Conservation (phyloP, 2,888 invertebrate species). For the Chironomus tentans region DNA sequence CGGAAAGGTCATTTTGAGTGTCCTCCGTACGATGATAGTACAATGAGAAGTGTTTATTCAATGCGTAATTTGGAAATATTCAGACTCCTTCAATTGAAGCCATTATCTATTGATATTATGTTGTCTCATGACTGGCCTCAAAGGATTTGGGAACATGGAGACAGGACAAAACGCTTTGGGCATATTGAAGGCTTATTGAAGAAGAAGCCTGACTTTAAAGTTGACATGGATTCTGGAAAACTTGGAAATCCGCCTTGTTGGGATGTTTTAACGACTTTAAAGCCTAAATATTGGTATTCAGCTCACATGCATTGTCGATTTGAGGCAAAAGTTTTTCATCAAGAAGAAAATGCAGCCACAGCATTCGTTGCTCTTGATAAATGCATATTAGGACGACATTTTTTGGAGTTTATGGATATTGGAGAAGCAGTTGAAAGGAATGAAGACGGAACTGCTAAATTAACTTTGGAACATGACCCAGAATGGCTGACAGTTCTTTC, state of each 20-base stretch:
- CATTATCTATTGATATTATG: conserved; percentile 69
- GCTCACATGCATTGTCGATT: conserved; percentile 97
- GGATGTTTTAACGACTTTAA: conserved; percentile 67
- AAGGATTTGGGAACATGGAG: conserved; percentile 77
- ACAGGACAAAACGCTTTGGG: conserved; percentile 44
- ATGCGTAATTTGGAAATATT: conserved; percentile 82
- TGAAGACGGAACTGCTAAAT: conserved; percentile 42
- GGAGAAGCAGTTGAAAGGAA: conserved; percentile 51
- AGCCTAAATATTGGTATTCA: conserved; percentile 91
- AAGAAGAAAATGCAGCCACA: conserved; percentile 49
- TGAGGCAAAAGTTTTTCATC: conserved; percentile 75
- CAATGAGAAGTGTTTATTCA: conserved; percentile 86
- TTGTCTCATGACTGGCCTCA: conserved; percentile 97
- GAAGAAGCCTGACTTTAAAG: conserved; percentile 61
- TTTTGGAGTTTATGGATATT: conserved; percentile 73
- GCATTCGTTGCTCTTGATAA: conserved; percentile 95
- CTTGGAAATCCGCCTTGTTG: conserved; percentile 84
- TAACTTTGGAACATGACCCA: conserved; percentile 58
- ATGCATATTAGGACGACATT: conserved; percentile 80
- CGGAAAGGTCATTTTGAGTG: conserved; percentile 78
- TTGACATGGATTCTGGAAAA: conserved; percentile 69
- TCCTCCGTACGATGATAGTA: conserved; percentile 70
- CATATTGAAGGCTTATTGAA: conserved; percentile 49
- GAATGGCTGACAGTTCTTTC: conserved; percentile 89
- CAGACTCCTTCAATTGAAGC: conserved; percentile 68